Evolutionary conservation across 2,113 vertebrate genomes (phyloP), one percentile per base, ranked within the genome.

Genomic region (Archocentrus centrarchus): DNA sequence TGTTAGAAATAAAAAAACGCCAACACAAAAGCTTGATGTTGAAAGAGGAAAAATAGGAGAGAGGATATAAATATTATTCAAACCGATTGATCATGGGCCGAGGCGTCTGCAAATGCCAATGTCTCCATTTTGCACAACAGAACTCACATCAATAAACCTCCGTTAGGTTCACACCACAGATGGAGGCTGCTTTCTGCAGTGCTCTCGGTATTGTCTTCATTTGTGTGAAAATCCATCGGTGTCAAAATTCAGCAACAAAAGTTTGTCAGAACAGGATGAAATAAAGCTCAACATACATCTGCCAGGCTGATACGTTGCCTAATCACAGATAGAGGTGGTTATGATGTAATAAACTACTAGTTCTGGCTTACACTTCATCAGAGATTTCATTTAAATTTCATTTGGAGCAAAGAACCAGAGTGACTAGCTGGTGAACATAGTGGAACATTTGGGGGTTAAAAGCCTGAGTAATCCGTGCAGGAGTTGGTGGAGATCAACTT

Each of bases 21-120:
- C 44, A 18, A 68, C 61, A n/a, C 11, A 22, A 44, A 59, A 24
- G 75, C 30, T 27, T 22, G 32, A 76, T 64, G 90, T 68, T 30
- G 75, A 79, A 77, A 15, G 80, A 79, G 79, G 76, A 58, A n/a
- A 55, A 61, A 60, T 59, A 79, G 59, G 75, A 87, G 63, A 73
- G 55, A 37, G 5, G 47, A 55, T 73, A 73, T 73, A 73, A 73
- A 73, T 89, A 91, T 94, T 89, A 83, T 95, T 87, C 91, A 89
- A 73, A 91, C 86, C 82, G 92, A 95, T 93, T 94, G 93, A 95
- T 95, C 89, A 61, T 20, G 57, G 89, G 88, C 89, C 79, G 30
- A 75, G 84, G 88, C 92, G 91, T 91, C 92, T 93, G 91, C 80
- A 86, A 87, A 91, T 88, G 90, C 75, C 92, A 92, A 80, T 77